Conservation (phyloP, 2,113 vertebrate species). For the Xenopus borealis region DNA sequence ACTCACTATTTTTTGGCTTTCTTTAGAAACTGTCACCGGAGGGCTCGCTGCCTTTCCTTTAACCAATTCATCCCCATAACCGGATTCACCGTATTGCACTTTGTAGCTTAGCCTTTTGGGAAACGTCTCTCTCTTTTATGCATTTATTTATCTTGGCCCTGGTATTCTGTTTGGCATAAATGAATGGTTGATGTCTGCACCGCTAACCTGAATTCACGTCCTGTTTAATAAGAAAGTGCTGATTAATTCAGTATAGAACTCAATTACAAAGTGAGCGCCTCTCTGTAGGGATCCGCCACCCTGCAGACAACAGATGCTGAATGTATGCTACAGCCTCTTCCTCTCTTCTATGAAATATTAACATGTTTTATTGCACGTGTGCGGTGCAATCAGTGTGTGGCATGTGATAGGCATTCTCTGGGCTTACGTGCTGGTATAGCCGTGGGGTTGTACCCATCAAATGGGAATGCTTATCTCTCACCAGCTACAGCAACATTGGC, state of each 20-base stretch:
- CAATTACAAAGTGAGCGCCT: constrained; percentile 96
- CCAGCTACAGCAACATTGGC: neutral
- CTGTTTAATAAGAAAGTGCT: constrained; percentile 92
- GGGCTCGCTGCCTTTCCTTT: neutral
- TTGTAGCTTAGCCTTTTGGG: too few relatives aligned
- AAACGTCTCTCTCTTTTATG: neutral
- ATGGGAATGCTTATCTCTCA: neutral
- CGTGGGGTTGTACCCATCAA: neutral
- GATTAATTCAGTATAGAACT: constrained; percentile 98
- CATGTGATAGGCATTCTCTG: too few relatives aligned
- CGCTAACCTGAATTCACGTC: constrained; percentile 77
- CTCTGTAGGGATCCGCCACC: constrained; percentile 78
- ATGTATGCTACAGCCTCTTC: constrained; percentile 93
- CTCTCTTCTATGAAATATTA: constrained; percentile 93
- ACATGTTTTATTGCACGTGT: constrained; percentile 80
- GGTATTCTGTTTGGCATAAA: constrained; percentile 78
- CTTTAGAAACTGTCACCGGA: constrained; percentile 12
- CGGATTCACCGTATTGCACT: too few relatives aligned
- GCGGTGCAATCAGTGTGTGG: constrained; percentile 56
- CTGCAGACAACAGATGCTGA: constrained; percentile 90
- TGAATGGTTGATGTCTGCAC: constrained; percentile 81
- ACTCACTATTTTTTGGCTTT: neutral
- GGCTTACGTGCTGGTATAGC: too few relatives aligned
- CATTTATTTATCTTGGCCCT: constrained; percentile 7
- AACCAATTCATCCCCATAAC: neutral